Percentiles rank a stretch among this genome's conserved stretches.
phyloP scores from a whole-genome alignment of 1,140 invertebrate species.

The Dreissena polymorpha region DNA sequence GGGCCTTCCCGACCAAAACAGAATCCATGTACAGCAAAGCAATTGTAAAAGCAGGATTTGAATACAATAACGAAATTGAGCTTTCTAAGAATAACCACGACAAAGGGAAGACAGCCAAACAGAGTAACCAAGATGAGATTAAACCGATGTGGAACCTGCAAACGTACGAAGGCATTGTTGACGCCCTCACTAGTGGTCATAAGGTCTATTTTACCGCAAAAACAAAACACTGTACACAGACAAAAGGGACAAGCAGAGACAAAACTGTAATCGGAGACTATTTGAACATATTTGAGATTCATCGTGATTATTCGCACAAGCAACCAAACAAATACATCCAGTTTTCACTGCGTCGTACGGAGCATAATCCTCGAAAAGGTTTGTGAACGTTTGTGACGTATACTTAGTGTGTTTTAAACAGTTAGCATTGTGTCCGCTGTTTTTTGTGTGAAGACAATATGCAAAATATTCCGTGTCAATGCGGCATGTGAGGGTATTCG shows the following conservation, averaged over 20 bases:
- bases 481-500: no score
- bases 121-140: slow-evolving; percentile 8
- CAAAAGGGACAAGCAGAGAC: slow-evolving; percentile 34
- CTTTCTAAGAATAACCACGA: no score
- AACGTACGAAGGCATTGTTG: slow-evolving; percentile 48
- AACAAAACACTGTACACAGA: slow-evolving; percentile 46
- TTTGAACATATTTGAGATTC: slow-evolving; percentile 55
- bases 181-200: slow-evolving; percentile 55
- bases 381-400: slow-evolving; percentile 8
- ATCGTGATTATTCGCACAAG: slow-evolving; percentile 23
- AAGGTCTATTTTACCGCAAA: slow-evolving; percentile 58
- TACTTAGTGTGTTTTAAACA: no score
- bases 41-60: slow-evolving; percentile 21
- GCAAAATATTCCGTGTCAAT: no score
- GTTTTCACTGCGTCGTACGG: slow-evolving; percentile 41
- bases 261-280: slow-evolving; percentile 55
- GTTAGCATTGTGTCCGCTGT: no score
- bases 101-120: background rate
- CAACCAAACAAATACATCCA: slow-evolving; percentile 39
- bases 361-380: slow-evolving; percentile 43
- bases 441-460: no score
- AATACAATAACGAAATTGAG: background rate
- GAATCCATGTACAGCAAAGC: background rate
- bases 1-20: background rate
- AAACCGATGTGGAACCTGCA: slow-evolving; percentile 53